Evolutionary conservation across 2,888 invertebrate genomes (phyloP), one percentile per base, ranked within the genome.

Genomic region (Andricus curvator): DNA sequence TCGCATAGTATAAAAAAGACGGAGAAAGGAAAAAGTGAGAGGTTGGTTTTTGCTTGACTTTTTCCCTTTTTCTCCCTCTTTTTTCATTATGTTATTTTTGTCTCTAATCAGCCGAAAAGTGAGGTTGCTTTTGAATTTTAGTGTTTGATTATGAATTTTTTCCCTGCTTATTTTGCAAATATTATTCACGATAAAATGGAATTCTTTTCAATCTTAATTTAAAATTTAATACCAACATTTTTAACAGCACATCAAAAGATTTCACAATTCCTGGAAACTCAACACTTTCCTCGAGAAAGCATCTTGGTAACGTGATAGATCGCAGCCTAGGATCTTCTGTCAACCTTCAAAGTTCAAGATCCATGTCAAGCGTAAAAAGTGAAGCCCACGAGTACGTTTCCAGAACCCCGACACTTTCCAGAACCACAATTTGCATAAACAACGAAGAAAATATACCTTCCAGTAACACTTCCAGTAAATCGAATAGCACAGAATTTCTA

Each of bases 261-360:
- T 74, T 74, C 56, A 56, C n/a, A 9, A 29, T 17, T 74, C 29
- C 51, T 29, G n/a, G 51, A 74, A 33, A 74, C 33, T 13, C 17
- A 74, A 51, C n/a, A n/a, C n/a, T 25, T n/a, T 51, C 51, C 11
- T 8, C 44, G 25, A 56, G n/a, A 56, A 74, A 56, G 20, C 33
- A 74, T 56, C 48, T 29, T 70, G 51, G 11, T 29, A 29, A 17
- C 20, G 56, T 2, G 29, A 56, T 25, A 74, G 74, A 74, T 56
- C 33, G 20, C 29, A 68, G 44, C 25, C 44, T 25, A 9, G 56
- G 33, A 74, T 74, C 51, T 29, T 70, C 74, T 74, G 33, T n/a
- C 56, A 56, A 74, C 29, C 74, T 74, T 74, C 33, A 74, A n/a
- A 74, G 56, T 74, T 56, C 74, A 56, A 51, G 51, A 56, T 74